phyloP scores from a whole-genome alignment of 2,113 vertebrate genomes.

The Gadus chalcogrammus region DNA sequence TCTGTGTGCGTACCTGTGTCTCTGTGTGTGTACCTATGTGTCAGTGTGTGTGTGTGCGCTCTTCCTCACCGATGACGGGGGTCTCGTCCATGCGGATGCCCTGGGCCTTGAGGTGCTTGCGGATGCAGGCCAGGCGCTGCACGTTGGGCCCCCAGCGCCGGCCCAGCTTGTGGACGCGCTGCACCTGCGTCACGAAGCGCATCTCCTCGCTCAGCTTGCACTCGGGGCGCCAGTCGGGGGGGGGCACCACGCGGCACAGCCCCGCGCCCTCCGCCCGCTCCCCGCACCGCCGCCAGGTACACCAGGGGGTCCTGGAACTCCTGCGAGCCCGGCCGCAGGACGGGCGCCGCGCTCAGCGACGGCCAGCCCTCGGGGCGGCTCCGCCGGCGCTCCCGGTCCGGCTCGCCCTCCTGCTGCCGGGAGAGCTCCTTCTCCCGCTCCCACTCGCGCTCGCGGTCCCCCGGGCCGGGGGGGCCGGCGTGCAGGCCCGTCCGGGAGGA shows the following conservation, averaged over 20 bases:
- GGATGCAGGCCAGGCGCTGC: conserved; percentile 97
- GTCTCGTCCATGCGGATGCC: conserved; percentile 99
- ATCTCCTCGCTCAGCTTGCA: conserved; percentile 98
- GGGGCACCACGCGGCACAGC: conserved; percentile 93
- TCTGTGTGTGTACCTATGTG: no score
- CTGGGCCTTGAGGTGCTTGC: conserved; percentile 99
- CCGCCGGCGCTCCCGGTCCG: conserved; percentile 70
- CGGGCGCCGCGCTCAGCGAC: conserved; percentile 84
- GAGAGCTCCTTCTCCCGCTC: conserved; percentile 69
- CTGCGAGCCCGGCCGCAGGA: conserved; percentile 83
- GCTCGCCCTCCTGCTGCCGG: conserved; percentile 67
- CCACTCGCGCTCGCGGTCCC: conserved; percentile 60
- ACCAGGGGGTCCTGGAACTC: conserved; percentile 97
- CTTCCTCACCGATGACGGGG: conserved; percentile 91
- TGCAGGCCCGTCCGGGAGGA: conserved; percentile 19
- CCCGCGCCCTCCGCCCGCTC: conserved; percentile 88
- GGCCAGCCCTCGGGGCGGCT: conserved; percentile 81
- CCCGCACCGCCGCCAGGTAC: conserved; percentile 90
- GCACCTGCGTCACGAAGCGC: conserved; percentile 97
- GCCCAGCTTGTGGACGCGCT: conserved; percentile 97
- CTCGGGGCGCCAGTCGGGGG: conserved; percentile 96
- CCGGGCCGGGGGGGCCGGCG: conserved; percentile 69
- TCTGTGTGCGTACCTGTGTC: no score
- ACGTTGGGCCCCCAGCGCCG: conserved; percentile 98
- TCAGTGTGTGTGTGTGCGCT: no score